Evolutionary conservation across 2,113 vertebrate species (phyloP).

Genomic region (Notothenia rossii): DNA sequence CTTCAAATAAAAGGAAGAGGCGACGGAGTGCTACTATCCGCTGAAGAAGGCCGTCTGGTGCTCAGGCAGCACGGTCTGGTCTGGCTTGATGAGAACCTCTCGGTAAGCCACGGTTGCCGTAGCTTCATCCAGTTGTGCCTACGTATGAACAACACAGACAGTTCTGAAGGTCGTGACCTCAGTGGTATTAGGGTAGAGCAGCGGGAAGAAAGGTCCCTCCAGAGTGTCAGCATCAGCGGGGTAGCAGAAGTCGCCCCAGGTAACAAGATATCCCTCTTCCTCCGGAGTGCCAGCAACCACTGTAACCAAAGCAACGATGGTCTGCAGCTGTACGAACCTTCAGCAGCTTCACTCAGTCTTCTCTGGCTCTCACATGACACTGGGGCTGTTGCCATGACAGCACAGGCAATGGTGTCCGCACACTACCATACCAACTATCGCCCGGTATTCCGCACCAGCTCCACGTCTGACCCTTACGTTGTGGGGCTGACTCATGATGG

Average conservation of each 20-base stretch:
- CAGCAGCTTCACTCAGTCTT: constrained; percentile 83
- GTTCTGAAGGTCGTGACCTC: constrained; percentile 80
- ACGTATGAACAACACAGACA: constrained; percentile 84
- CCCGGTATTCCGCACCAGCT: constrained; percentile 85
- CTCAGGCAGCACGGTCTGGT: constrained; percentile 88
- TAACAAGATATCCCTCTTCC: constrained; percentile 80
- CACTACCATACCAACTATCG: constrained; percentile 90
- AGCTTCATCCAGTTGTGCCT: constrained; percentile 89
- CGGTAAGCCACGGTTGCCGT: constrained; percentile 87
- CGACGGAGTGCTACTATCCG: constrained; percentile 69
- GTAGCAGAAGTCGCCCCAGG: constrained; percentile 86
- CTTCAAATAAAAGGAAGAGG: constrained; percentile 83
- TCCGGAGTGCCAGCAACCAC: constrained; percentile 87
- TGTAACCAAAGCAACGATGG: constrained; percentile 87
- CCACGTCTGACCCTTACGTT: constrained; percentile 88
- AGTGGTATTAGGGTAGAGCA: constrained; percentile 87
- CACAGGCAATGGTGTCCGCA: constrained; percentile 83
- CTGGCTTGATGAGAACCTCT: constrained; percentile 89
- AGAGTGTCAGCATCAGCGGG: constrained; percentile 86
- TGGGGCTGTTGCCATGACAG: constrained; percentile 87
- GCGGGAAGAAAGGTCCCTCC: constrained; percentile 84
- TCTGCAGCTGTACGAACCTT: constrained; percentile 82
- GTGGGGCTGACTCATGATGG: constrained; percentile 86
- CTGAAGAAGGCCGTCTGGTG: constrained; percentile 77
- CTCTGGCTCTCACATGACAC: constrained; percentile 92